Evolutionary conservation across 1,140 invertebrate genomes (phyloP), one percentile per base, ranked within the genome.

Genomic region (Dryas iulia): DNA sequence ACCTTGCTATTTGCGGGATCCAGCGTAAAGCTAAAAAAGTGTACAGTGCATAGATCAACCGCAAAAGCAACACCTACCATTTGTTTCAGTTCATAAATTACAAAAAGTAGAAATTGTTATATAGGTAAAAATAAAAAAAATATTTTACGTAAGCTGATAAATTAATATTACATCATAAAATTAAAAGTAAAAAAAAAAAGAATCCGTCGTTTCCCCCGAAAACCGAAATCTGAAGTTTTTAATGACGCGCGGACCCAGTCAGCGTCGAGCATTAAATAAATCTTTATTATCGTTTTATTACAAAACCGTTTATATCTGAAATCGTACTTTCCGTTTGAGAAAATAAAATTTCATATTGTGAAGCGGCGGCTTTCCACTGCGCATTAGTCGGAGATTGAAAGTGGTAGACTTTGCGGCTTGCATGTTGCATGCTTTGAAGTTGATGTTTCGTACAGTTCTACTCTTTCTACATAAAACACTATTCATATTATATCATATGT

Each of bases 371-470:
- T 59, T 31, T 64, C 24, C 47, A 59, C 26, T 69, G 26, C 61
- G 8, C 31, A 69, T 58, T 58, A 57, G 26, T 53, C 28, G 62
- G 53, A 70, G 62, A 70, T 65, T 70, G 68, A 70, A 70, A 70
- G 68, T 70, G 68, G 68, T 60, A 65, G 62, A 57, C 61, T 69
- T 69, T 69, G 67, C 39, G 68, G 68, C 53, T 70, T 65, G 62
- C 68, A 70, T 65, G 68, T 70, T 70, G 68, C 68, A 70, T 70
- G 68, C 69, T 71, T 71, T 71, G 69, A 70, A 58, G 62, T 66
- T 59, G 58, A 61, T 58, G 69, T 69, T 69, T 64, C 60, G 67
- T 71, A 61, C 59, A 57, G 61, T 60, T 71, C 65, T 62, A 65
- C 58, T 31, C 12, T 65, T 65, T 60, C 33, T 35, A 63, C 12